Evolutionary conservation across 2,113 vertebrate genomes (phyloP).

Genomic region (Dolichallabes microphthalmus): DNA sequence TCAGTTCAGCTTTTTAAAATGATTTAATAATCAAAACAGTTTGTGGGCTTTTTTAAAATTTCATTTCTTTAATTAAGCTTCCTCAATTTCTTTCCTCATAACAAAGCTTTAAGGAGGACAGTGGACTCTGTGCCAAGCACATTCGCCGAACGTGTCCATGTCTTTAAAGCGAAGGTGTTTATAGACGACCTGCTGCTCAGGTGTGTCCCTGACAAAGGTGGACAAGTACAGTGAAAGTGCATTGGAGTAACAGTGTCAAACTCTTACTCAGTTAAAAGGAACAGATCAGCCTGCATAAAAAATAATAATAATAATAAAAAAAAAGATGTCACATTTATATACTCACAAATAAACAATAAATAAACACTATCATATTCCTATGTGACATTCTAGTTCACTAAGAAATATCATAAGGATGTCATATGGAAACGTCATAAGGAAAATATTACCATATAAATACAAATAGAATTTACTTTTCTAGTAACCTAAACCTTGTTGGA

Average conservation of each 20-base stretch:
- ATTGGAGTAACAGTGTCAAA: not conserved
- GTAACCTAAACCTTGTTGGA: not conserved
- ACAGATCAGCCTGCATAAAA: not conserved
- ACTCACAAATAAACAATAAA: too few relatives aligned
- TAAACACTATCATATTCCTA: not conserved
- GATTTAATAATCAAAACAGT: not conserved
- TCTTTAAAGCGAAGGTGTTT: not conserved
- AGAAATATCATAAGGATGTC: not conserved
- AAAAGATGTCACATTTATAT: not conserved
- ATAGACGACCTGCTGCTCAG: not conserved
- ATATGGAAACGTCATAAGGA: not conserved
- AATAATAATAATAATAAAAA: too few relatives aligned
- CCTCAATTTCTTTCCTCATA: not conserved
- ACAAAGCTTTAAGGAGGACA: not conserved
- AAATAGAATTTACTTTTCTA: not conserved
- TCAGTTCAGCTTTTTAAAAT: not conserved
- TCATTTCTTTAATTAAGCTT: not conserved
- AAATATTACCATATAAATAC: not conserved
- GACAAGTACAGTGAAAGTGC: not conserved
- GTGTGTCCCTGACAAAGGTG: not conserved
- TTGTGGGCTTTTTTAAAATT: not conserved
- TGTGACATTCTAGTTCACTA: not conserved
- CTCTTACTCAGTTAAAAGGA: not conserved
- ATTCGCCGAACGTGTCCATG: not conserved
- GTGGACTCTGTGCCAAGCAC: not conserved